phyloP scores from a whole-genome alignment of 1,140 invertebrate genomes.

The Nephila pilipes region DNA sequence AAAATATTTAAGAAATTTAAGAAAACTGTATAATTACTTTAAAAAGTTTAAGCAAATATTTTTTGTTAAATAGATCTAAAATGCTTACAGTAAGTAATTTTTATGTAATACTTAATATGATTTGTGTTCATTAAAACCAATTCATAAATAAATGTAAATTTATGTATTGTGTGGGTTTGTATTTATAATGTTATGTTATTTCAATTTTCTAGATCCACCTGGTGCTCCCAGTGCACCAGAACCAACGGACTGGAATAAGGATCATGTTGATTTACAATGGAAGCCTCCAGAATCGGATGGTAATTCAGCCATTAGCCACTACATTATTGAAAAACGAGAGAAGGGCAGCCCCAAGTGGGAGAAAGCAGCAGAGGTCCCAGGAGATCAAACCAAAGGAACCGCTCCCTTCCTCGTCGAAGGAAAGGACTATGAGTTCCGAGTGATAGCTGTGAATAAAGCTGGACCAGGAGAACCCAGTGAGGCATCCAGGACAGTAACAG shows the following conservation, averaged over 20 bases:
- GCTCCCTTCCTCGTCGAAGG: conserved; percentile 96
- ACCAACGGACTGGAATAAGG: conserved; percentile 95
- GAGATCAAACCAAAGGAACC: conserved; percentile 86
- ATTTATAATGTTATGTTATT: no score
- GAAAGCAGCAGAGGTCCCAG: conserved; percentile 91
- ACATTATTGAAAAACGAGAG: conserved; percentile 92
- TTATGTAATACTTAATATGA: no score
- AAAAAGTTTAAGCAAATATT: no score
- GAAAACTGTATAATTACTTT: no score
- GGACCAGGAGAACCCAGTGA: conserved; percentile 84
- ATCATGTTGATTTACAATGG: conserved; percentile 90
- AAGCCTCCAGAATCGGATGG: conserved; percentile 90
- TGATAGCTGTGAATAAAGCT: conserved; percentile 96
- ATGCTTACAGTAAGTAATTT: no score
- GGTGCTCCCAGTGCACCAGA: conserved; percentile 84
- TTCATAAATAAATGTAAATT: no score
- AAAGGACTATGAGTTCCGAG: conserved; percentile 98
- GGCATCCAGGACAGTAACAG: conserved; percentile 81
- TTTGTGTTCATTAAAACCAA: no score
- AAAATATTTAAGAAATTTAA: no score
- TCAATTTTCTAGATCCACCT: conserved; percentile 64
- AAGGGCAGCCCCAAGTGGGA: conserved; percentile 87
- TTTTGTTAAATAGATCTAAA: no score
- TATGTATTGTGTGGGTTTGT: no score
- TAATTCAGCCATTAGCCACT: conserved; percentile 91